phyloP scores from a whole-genome alignment of 2,797 vertebrate genomes.

The Gadopsis bispinosus region DNA sequence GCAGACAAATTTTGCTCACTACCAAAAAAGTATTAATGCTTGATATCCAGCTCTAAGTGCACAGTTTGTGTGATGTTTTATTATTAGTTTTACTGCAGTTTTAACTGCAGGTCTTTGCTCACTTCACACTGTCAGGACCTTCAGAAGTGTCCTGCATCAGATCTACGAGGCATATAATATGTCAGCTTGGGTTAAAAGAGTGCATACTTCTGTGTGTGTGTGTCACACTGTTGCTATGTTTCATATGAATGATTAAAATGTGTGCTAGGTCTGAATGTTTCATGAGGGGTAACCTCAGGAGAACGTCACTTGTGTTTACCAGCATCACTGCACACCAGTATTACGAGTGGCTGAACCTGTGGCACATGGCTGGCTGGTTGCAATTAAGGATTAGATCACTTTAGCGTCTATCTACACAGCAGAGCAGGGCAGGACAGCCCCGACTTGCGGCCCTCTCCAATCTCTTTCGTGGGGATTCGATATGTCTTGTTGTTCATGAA shows the following conservation, averaged over 20 bases:
- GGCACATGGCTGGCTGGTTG: constrained; percentile 52
- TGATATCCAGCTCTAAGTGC: neutral
- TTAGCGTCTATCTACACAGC: constrained; percentile 30
- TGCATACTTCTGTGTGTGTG: constrained; percentile 24
- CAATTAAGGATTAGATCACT: constrained; percentile 73
- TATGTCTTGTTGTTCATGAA: constrained; percentile 42
- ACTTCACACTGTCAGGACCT: constrained; percentile 32
- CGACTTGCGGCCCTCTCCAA: constrained; percentile 8
- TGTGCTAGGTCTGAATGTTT: constrained; percentile 81
- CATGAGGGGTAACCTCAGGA: constrained; percentile 74
- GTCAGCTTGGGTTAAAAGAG: constrained; percentile 6
- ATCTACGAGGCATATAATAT: neutral
- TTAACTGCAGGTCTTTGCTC: constrained; percentile 24
- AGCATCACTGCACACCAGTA: constrained; percentile 48
- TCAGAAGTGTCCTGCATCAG: neutral
- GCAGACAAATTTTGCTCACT: neutral
- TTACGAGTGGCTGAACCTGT: constrained; percentile 65
- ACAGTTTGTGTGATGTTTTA: neutral
- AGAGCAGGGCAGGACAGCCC: constrained; percentile 21
- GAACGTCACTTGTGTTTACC: constrained; percentile 69
- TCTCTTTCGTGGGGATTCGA: constrained; percentile 43
- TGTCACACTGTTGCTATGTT: constrained; percentile 66
- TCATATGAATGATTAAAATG: constrained; percentile 83
- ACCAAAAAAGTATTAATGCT: neutral
- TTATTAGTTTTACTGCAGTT: constrained; percentile 3